Conservation (phyloP, 2,113 vertebrate genomes). For the Sarotherodon lohbergeri region DNA sequence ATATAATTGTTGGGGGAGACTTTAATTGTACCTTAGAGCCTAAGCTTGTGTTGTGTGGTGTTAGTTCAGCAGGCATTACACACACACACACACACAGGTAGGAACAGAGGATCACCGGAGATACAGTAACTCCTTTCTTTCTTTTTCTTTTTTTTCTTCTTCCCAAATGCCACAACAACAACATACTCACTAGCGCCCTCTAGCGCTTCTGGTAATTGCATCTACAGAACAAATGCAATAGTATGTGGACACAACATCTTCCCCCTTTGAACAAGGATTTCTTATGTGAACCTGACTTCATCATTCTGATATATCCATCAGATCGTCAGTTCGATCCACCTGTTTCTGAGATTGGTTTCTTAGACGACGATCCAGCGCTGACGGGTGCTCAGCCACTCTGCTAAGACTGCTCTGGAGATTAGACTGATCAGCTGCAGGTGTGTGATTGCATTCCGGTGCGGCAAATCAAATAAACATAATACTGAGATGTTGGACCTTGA, state of each 20-base stretch:
- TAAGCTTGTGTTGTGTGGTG: not conserved
- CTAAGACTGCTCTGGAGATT: no score
- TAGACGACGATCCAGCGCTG: no score
- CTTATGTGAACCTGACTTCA: not conserved
- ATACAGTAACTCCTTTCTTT: not conserved
- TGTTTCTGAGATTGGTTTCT: no score
- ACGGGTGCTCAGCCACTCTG: no score
- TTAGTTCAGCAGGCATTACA: not conserved
- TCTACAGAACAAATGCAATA: not conserved
- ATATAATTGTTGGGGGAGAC: no score
- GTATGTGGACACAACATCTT: not conserved
- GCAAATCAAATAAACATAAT: no score
- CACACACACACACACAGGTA: not conserved
- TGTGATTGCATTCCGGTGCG: no score
- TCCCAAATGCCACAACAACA: not conserved
- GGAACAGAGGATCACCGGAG: not conserved
- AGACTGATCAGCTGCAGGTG: no score
- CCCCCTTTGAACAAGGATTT: not conserved
- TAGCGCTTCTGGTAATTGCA: not conserved
- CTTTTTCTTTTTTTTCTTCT: accelerated
- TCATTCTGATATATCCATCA: accelerated
- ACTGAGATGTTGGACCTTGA: no score
- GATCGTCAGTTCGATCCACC: no score
- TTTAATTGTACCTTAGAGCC: no score
- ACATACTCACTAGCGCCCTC: not conserved